Evolutionary conservation across 1,140 invertebrate genomes (phyloP).

Genomic region (Leptoteleia sp.): DNA sequence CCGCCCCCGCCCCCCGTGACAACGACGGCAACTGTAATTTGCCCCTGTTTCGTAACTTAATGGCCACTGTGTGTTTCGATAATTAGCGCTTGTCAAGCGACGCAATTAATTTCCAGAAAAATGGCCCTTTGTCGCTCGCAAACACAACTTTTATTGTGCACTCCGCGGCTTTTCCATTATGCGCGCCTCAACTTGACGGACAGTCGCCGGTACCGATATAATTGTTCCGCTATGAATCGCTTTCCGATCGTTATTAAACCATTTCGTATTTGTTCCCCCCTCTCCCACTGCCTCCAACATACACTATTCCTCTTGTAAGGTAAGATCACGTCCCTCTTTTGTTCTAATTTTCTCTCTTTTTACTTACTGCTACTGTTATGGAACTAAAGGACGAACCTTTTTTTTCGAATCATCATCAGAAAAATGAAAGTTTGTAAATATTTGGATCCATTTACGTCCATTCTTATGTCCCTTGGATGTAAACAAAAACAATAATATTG

Average conservation of each 20-base stretch:
- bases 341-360: slow-evolving; percentile 17
- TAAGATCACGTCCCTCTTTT: slow-evolving; percentile 33
- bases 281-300: no score
- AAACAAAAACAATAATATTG: no score
- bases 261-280: no score
- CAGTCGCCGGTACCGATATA: slow-evolving; percentile 1
- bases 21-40: neutral
- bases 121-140: slow-evolving; percentile 17
- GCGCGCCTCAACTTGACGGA: slow-evolving; percentile 14
- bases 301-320: slow-evolving; percentile 24
- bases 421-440: no score
- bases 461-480: no score
- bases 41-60: slow-evolving; percentile 28
- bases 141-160: slow-evolving; percentile 27
- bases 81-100: slow-evolving; percentile 18
- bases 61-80: slow-evolving; percentile 7
- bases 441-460: no score
- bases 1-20: no score
- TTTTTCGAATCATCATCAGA: no score
- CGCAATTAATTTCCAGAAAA: slow-evolving; percentile 35
- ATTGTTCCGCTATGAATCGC: neutral
- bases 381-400: no score
- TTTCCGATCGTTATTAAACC: neutral
- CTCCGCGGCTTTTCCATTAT: neutral
- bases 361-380: no score